Evolutionary conservation across 2,797 vertebrate genomes (phyloP).

Genomic region (Hyperoplus lanceolatus): DNA sequence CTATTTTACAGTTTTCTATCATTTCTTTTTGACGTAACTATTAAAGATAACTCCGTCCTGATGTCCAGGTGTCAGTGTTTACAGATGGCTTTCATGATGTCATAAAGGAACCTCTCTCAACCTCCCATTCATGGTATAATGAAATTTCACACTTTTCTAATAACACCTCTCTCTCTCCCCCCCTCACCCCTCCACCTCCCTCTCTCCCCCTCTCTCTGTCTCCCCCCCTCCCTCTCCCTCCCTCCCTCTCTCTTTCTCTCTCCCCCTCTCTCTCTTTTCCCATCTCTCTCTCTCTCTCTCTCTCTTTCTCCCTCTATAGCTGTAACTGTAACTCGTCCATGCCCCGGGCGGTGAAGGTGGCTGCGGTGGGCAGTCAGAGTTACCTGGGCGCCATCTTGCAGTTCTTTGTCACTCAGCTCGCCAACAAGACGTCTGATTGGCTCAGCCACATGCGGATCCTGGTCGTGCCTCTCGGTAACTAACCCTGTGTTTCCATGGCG

Average conservation of each 20-base stretch:
- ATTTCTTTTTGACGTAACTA: background rate
- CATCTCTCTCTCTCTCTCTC: background rate
- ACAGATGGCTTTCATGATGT: background rate
- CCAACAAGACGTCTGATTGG: constrained; percentile 97
- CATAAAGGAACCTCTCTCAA: background rate
- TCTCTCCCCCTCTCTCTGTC: background rate
- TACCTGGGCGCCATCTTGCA: constrained; percentile 95
- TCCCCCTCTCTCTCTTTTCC: background rate
- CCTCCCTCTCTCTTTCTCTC: background rate
- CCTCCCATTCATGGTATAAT: no score
- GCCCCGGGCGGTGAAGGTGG: constrained; percentile 95
- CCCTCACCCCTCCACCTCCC: background rate
- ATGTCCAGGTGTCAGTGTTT: background rate
- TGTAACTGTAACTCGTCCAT: constrained; percentile 98
- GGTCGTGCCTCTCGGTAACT: constrained; percentile 93
- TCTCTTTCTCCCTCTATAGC: constrained; percentile 76
- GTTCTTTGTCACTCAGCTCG: constrained; percentile 96
- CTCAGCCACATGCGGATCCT: constrained; percentile 96
- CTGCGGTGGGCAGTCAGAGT: constrained; percentile 92
- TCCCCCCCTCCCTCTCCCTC: background rate
- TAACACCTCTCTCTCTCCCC: background rate
- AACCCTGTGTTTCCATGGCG: background rate
- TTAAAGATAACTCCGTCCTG: background rate
- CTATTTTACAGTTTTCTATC: background rate
- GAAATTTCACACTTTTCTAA: no score